phyloP scores from a whole-genome alignment of 2,888 invertebrate genomes.

The Tenodera sinensis region DNA sequence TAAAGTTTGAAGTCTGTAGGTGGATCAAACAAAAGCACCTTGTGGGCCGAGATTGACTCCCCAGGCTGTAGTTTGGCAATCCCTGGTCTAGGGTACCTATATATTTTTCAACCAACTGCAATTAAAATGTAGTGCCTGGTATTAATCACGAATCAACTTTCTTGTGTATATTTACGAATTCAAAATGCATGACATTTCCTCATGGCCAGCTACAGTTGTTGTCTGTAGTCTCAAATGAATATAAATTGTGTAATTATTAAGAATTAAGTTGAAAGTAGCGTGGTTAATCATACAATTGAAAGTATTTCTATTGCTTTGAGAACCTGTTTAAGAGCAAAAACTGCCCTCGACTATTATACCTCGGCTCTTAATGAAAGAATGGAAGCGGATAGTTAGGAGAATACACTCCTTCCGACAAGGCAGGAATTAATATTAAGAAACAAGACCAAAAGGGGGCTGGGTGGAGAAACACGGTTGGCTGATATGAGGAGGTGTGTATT shows the following conservation, averaged over 20 bases:
- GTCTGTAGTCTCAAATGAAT: too few relatives aligned
- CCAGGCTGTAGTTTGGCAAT: too few relatives aligned
- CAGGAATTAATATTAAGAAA: not conserved
- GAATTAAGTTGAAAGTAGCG: not conserved
- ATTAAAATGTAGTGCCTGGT: too few relatives aligned
- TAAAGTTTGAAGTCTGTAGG: too few relatives aligned
- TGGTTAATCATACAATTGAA: not conserved
- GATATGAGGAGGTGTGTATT: not conserved
- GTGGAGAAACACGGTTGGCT: not conserved
- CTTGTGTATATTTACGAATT: too few relatives aligned
- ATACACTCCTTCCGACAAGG: not conserved
- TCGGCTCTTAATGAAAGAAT: not conserved
- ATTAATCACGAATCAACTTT: too few relatives aligned
- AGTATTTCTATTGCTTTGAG: not conserved
- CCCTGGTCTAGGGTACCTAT: too few relatives aligned
- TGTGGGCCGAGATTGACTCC: too few relatives aligned
- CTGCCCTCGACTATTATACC: not conserved
- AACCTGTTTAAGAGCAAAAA: not conserved
- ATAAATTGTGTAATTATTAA: not conserved
- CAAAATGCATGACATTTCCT: too few relatives aligned
- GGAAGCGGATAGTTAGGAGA: not conserved
- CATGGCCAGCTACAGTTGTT: too few relatives aligned
- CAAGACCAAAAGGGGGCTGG: not conserved
- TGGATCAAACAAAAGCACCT: too few relatives aligned
- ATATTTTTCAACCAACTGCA: too few relatives aligned